Evolutionary conservation across 2,113 vertebrate species (phyloP), one percentile per base, ranked within the genome.

Genomic region (Apodemus sylvaticus): DNA sequence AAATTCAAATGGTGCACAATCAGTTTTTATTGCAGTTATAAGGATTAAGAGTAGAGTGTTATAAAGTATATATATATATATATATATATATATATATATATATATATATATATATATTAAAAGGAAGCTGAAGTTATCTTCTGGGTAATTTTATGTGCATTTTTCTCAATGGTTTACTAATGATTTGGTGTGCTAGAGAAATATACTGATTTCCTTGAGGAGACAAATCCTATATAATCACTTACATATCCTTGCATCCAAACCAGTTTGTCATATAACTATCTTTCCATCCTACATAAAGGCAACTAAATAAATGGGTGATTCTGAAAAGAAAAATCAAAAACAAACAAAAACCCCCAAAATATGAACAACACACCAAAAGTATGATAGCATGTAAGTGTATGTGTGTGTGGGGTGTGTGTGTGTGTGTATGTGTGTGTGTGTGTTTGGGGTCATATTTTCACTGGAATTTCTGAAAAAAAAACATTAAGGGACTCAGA

Each of bases 1-100:
- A 70, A 95, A 68, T 42, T 94, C 86, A 96, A 91, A 93, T 39
- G 77, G 92, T 42, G 77, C 55, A 89, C 11, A 45, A 89, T 71
- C 60, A 11, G 1, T 24, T 17, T 1, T 92, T 19, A 11, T 26
- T 68, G 3, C 8, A 91, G 51, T 7, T 66, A 89, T 29, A 31
- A 34, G 1, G 13, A 53, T 66, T 24, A 93, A 76, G 24, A 3
- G 5, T 78, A 1, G 16, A 81, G 7, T 62, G 7, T 36, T 95
- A 19, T 76, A 60, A 60, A 45, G 36, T 34, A 48, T 77, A 48
- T 48, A n/a, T 26, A 19, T 53, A n/a, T n/a, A n/a, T n/a, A n/a
- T n/a, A n/a, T n/a, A n/a, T n/a, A n/a, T n/a, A n/a, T n/a, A n/a
- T n/a, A n/a, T n/a, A n/a, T n/a, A n/a, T n/a, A n/a, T n/a, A n/a